Evolutionary conservation across 2,888 invertebrate species (phyloP), one percentile per base, ranked within the genome.

Genomic region (Dinocampus coccinellae): DNA sequence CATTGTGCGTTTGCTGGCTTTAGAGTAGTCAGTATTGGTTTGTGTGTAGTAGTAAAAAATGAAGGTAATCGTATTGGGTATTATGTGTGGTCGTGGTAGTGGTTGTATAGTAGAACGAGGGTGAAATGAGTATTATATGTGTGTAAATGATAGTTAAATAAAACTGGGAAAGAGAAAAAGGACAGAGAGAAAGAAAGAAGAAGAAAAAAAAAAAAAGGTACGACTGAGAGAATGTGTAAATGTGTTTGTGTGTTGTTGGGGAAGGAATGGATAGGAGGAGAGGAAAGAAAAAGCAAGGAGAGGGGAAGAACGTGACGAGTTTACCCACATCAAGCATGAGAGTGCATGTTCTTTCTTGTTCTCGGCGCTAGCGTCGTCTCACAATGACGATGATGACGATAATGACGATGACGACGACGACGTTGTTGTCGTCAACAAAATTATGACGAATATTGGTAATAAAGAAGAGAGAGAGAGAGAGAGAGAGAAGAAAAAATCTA

Each of bases 301-400:
- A 70, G 57, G 57, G 60, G 42, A 64, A 70, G 76, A 73, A 53
- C 53, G 39, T 63, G 57, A 61, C 62, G 71, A 58, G 60, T 53
- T 61, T 60, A 60, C 42, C 36, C 67, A 58, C 57, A 67, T 26
- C 69, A 69, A 39, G 33, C 58, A 65, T 60, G 61, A 58, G 64
- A 58, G 47, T 67, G 63, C 47, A 64, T 65, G 63, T 66, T 55
- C 47, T 47, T 60, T 72, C 64, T 70, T 60, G 52, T 64, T 65
- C 72, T 73, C 73, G 71, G 75, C 76, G 73, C 74, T 74, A 52
- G 71, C 65, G 74, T 76, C 72, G 73, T 69, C 34, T 47, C 34
- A 68, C 52, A 52, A 47, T 33, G 52, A 63, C 69, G 66, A 62
- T 55, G 42, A 67, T 61, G 26, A 63, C n/a, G 63, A 57, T 33